Percentiles rank a stretch among this genome's conserved stretches.
Evolutionary conservation across 2,797 vertebrate species (phyloP).

Genomic region (Pipistrellus kuhlii): DNA sequence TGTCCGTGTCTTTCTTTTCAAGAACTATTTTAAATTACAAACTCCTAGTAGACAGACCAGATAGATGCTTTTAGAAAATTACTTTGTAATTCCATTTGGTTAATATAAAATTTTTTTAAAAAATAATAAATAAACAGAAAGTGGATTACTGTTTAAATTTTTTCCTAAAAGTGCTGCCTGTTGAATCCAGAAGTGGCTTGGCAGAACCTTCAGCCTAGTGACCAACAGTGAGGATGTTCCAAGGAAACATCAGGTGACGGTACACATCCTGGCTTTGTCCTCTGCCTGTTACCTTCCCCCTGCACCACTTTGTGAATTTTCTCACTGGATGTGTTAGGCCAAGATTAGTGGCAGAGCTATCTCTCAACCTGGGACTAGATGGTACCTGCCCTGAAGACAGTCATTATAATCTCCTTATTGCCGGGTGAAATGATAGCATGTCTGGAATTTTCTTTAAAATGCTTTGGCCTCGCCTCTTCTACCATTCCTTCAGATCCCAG

Average conservation of each 20-base stretch:
- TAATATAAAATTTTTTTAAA: not conserved
- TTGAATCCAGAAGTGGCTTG: constrained; percentile 67
- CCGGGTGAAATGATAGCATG: not conserved
- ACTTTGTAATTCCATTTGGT: not conserved
- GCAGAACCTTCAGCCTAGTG: constrained; percentile 53
- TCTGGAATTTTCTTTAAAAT: not conserved
- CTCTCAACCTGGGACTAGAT: not conserved
- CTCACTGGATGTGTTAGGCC: constrained; percentile 58
- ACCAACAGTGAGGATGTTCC: constrained; percentile 42
- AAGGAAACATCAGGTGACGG: constrained; percentile 66
- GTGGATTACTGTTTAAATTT: not conserved
- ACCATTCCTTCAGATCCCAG: not conserved
- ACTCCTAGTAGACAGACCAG: not conserved
- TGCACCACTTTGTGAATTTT: constrained; percentile 73
- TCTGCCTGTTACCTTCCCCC: constrained; percentile 71
- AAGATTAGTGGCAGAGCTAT: constrained; percentile 38
- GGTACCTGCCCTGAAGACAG: not conserved
- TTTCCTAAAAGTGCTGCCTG: constrained; percentile 46
- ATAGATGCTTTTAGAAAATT: constrained; percentile 47
- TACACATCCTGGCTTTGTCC: constrained; percentile 73
- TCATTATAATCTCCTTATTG: not conserved
- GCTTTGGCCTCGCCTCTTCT: not conserved
- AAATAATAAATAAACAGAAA: not conserved
- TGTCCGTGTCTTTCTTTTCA: not conserved
- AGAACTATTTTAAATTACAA: constrained; percentile 21